Conservation (phyloP, 1,140 invertebrate species). For the Pachyrhynchus sulphureomaculatus region DNA sequence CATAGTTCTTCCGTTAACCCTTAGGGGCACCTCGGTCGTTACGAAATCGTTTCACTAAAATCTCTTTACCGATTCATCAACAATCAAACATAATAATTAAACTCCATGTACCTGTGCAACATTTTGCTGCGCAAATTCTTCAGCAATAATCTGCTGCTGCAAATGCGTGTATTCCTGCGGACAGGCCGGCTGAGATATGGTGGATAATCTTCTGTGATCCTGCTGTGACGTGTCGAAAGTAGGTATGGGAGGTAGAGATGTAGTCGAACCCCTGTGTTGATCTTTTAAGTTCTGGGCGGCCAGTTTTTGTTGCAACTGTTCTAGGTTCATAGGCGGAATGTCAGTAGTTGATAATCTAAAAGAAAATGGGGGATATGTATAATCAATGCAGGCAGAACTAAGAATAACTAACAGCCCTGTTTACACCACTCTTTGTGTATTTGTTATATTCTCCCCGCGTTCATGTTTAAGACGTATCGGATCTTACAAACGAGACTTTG, state of each 20-base stretch:
- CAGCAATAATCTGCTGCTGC: constrained; percentile 32
- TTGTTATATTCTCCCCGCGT: no score
- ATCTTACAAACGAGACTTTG: no score
- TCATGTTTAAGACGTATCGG: no score
- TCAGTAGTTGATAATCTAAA: constrained; percentile 31
- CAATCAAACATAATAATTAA: not conserved
- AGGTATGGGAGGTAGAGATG: constrained; percentile 45
- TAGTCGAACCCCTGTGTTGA: constrained; percentile 43
- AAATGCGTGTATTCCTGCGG: constrained; percentile 38
- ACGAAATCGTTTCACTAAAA: no score
- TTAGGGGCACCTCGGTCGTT: no score
- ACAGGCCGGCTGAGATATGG: constrained; percentile 41
- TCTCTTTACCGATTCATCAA: no score
- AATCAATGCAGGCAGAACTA: no score
- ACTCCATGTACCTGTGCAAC: not conserved
- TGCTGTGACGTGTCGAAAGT: constrained; percentile 33
- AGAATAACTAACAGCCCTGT: no score
- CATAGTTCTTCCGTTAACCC: no score
- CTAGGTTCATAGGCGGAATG: constrained; percentile 39
- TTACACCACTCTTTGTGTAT: no score
- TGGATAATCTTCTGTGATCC: constrained; percentile 43
- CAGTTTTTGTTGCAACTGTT: constrained; percentile 43
- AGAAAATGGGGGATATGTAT: not conserved
- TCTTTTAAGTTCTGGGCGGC: constrained; percentile 35
- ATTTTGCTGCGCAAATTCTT: constrained; percentile 15